Evolutionary conservation across 2,888 invertebrate genomes (phyloP), one percentile per base, ranked within the genome.

Genomic region (Alviniconcha strummeri): DNA sequence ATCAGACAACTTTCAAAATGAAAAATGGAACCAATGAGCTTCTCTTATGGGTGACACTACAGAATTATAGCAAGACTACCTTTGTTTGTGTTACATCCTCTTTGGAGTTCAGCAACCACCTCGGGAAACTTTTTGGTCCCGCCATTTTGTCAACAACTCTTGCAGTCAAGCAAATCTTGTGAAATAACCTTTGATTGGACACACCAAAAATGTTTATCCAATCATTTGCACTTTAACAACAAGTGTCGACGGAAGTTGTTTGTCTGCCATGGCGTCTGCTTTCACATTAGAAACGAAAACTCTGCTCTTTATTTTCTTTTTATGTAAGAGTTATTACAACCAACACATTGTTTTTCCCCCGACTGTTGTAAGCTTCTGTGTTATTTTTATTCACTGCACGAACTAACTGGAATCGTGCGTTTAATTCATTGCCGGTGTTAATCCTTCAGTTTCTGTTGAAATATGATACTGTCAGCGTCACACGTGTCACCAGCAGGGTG

Each of bases 31-130:
- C 36, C 36, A 36, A 36, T 1, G 36, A 36, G 36, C 36, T 36
- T 36, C 36, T 36, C 36, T 36, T 36, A 36, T 36, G 36, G 36
- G 36, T 36, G 36, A 36, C 36, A 36, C 36, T 36, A 36, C 36
- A 0, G 36, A 19, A 71, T 54, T 19, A 74, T 6, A n/a, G 15
- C 52, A 36, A 17, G 4, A 19, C 81, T 87, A 91, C 92, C 85
- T 90, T 89, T 64, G 91, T 89, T 75, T 88, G 87, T 71, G 89
- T 89, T 8, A 91, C 89, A 80, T 90, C 89, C 80, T 91, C 90
- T 88, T 92, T 92, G 81, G 90, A 89, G 80, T 89, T 86, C 64
- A 91, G 86, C n/a, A 92, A 85, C 92, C 92, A 92, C 85, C 89
- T 90, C 19, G 92, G 91, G 86, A 90, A 91, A 54, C 88, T 88